Evolutionary conservation across 2,797 vertebrate genomes (phyloP), one percentile per base, ranked within the genome.

Genomic region (Jordanella pulchra): DNA sequence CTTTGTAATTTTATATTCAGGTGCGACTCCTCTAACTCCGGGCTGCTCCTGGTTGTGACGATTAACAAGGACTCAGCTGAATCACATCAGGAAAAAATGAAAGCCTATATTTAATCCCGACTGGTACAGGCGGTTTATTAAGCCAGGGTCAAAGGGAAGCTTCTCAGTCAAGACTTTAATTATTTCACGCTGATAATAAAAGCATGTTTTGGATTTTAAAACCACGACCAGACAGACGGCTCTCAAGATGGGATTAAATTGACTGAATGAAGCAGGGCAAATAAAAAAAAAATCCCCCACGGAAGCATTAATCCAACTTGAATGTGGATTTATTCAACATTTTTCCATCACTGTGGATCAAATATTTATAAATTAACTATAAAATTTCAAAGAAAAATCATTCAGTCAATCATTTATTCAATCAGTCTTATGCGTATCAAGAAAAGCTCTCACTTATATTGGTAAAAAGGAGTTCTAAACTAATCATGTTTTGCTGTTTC

Each of bases 241-340:
- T 65, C 69, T 68, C 7, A 23, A 68, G 72, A 77, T 28, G 69
- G 85, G 84, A 84, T 78, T 86, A 72, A 66, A 78, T 71, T 64
- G 35, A 69, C 44, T 69, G 75, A 81, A 81, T 44, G 27, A 71
- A 71, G 76, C 56, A 32, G 69, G 76, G 74, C 56, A 53, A 79
- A 77, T 39, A 5, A 39, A 80, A 70, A 63, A 77, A 70, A 86
- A 66, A 42, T 68, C 42, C 27, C 55, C 83, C 67, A 72, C 45
- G 73, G 69, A 61, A 77, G 75, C 71, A 84, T 72, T 64, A 83
- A 69, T 54, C 67, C 79, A 73, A 39, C 72, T 32, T 80, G 76
- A 80, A 72, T 66, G 76, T 82, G 71, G 74, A 84, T 69, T 76
- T 56, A 58, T 68, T 27, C 1, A 18, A 44, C 51, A 39, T 47